Conservation (phyloP, 1,140 invertebrate species). For the Medauroidea extradentata region DNA sequence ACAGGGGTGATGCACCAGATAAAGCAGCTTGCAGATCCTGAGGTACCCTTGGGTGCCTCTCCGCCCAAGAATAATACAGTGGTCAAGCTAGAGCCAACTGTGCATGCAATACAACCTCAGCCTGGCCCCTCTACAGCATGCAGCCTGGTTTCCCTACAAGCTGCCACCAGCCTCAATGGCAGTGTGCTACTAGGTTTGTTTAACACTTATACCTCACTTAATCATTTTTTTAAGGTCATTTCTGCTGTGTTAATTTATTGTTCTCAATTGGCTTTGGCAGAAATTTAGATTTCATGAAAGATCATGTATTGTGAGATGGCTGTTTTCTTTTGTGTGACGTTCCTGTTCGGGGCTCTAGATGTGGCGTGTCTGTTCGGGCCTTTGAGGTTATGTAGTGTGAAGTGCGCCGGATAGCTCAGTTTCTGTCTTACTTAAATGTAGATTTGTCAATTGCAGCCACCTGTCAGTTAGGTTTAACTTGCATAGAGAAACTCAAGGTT, state of each 20-base stretch:
- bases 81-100: slow-evolving; percentile 3
- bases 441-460: too few species aligned
- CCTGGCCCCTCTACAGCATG: slow-evolving; percentile 2
- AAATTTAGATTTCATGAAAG: too few species aligned
- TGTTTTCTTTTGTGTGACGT: too few species aligned
- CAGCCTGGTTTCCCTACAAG: neutral
- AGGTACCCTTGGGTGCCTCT: slow-evolving; percentile 56
- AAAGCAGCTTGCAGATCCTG: slow-evolving; percentile 67
- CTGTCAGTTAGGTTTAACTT: too few species aligned
- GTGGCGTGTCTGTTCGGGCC: too few species aligned
- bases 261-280: too few species aligned
- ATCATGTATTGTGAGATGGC: too few species aligned
- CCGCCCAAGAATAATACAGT: slow-evolving; percentile 46
- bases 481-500: too few species aligned
- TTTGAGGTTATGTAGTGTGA: too few species aligned
- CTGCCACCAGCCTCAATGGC: slow-evolving; percentile 9
- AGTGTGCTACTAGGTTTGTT: slow-evolving; percentile 4
- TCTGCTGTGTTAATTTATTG: neutral
- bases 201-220: neutral
- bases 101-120: neutral
- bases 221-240: neutral
- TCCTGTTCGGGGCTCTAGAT: too few species aligned
- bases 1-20: slow-evolving; percentile 85
- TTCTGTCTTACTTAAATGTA: too few species aligned
- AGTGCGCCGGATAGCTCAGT: too few species aligned